A percentile compares a stretch with the other conserved stretches of the same genome.
These are phyloP conservation scores for Rhimphoctona megacephalus DNA, from an alignment of 2,888 invertebrate species.

Conservation along the genomic window DNA sequence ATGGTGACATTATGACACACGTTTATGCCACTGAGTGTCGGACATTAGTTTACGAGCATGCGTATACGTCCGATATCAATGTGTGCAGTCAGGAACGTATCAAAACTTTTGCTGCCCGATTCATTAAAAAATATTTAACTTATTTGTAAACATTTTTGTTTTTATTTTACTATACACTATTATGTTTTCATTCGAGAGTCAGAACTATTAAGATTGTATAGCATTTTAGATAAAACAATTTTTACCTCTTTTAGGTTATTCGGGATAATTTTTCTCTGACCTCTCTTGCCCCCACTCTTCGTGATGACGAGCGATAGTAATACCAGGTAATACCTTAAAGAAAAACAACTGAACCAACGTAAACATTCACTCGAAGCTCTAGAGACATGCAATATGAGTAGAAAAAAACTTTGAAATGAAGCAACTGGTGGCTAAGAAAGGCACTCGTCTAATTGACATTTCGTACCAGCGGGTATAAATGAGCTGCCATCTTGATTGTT, in stretches of 20 bases:
- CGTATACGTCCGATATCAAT: constrained; percentile 32
- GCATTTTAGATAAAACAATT: constrained; percentile 29
- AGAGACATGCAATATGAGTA: no score
- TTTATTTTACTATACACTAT: constrained; percentile 24
- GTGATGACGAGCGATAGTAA: constrained; percentile 25
- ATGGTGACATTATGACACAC: no score
- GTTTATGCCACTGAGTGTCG: constrained; percentile 16
- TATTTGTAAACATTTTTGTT: constrained; percentile 19
- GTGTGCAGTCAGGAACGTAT: constrained; percentile 25
- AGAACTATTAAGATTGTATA: constrained; percentile 18
- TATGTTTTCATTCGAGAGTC: constrained; percentile 16
- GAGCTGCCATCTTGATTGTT: no score
- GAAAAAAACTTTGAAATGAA: no score
- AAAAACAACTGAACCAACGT: no score
- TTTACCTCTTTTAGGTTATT: constrained; percentile 28
- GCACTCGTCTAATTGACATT: no score
- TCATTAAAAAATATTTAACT: constrained; percentile 20
- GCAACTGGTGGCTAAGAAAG: no score
- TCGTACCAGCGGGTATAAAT: background rate
- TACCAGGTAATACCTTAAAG: no score
- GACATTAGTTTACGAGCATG: constrained; percentile 22
- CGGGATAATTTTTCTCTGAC: constrained; percentile 21
- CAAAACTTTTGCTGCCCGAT: constrained; percentile 28
- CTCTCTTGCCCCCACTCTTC: constrained; percentile 22
- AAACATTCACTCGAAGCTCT: no score